Evolutionary conservation across 2,888 invertebrate genomes (phyloP).

Genomic region (Exephanes ischioxanthus): DNA sequence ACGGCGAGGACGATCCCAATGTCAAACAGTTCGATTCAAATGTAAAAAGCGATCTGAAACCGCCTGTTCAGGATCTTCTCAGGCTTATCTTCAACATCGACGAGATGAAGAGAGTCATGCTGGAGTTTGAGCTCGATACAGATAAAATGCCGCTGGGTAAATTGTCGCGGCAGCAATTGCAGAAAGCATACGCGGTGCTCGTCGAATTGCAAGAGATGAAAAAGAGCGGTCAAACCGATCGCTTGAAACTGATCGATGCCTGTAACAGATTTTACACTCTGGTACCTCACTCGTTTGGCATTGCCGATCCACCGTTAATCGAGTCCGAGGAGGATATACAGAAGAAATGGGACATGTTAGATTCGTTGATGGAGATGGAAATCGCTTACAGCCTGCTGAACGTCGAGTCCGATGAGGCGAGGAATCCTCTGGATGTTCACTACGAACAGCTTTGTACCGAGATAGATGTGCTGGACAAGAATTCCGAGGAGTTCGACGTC

Average conservation of each 20-base stretch:
- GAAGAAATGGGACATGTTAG: constrained; percentile 92
- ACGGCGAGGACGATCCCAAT: constrained; percentile 87
- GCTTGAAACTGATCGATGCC: constrained; percentile 90
- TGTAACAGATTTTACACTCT: constrained; percentile 98
- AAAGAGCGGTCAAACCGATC: constrained; percentile 85
- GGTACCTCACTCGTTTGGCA: constrained; percentile 97
- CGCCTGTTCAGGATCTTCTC: constrained; percentile 93
- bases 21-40: constrained; percentile 84
- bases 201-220: constrained; percentile 89
- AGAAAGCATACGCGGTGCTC: constrained; percentile 93
- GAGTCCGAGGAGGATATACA: constrained; percentile 91
- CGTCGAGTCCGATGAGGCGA: constrained; percentile 85
- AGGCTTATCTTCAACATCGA: constrained; percentile 95
- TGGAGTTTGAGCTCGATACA: constrained; percentile 98
- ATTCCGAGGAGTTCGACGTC: constrained; percentile 90
- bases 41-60: constrained; percentile 90
- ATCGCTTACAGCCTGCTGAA: constrained; percentile 96
- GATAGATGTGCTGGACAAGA: constrained; percentile 89
- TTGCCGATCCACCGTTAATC: constrained; percentile 92
- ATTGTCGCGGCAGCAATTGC: constrained; percentile 95
- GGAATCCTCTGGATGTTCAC: constrained; percentile 92
- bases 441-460: constrained; percentile 95
- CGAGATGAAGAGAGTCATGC: constrained; percentile 95
- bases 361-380: constrained; percentile 97
- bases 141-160: constrained; percentile 99